These are phyloP conservation scores for Halictus rubicundus DNA, from an alignment of 1,140 invertebrate genomes.

Conservation along the genomic window DNA sequence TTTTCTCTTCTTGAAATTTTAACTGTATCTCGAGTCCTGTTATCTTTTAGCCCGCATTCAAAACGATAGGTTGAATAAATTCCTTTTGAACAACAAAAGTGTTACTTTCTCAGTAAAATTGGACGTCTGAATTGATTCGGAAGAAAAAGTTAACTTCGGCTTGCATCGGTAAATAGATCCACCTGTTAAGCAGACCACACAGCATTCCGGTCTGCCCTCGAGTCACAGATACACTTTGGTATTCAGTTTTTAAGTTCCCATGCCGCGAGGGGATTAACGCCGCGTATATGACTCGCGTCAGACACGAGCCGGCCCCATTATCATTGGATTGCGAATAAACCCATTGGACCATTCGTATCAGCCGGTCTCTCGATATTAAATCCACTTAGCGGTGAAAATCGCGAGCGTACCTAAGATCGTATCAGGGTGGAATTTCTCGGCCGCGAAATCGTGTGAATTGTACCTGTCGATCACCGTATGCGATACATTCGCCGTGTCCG, in stretches of 20 bases:
- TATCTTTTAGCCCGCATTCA: too few relatives aligned
- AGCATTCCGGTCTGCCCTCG: slow-evolving; percentile 15
- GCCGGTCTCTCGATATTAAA: slow-evolving; percentile 29
- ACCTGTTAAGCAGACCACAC: slow-evolving; percentile 20
- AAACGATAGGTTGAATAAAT: too few relatives aligned
- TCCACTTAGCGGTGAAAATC: slow-evolving; percentile 40
- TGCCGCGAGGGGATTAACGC: slow-evolving; percentile 18
- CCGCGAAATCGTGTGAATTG: slow-evolving; percentile 36
- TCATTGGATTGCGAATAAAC: slow-evolving; percentile 32
- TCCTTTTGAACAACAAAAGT: too few relatives aligned
- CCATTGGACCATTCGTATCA: slow-evolving; percentile 3
- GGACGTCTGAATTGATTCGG: too few relatives aligned
- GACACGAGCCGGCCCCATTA: slow-evolving; percentile 16
- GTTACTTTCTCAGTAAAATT: too few relatives aligned
- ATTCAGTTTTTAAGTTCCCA: slow-evolving; percentile 39
- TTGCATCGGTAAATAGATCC: too few relatives aligned
- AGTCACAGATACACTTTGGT: slow-evolving; percentile 2
- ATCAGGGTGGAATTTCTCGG: slow-evolving; percentile 54
- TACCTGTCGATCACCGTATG: slow-evolving; percentile 29
- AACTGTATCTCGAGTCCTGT: too few relatives aligned
- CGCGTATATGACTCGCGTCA: background rate
- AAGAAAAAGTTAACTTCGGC: too few relatives aligned
- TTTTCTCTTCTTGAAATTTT: too few relatives aligned
- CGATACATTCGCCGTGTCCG: slow-evolving; percentile 22
- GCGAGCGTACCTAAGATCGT: slow-evolving; percentile 23